Conservation (phyloP, 2,113 vertebrate genomes). For the Bos taurus region DNA sequence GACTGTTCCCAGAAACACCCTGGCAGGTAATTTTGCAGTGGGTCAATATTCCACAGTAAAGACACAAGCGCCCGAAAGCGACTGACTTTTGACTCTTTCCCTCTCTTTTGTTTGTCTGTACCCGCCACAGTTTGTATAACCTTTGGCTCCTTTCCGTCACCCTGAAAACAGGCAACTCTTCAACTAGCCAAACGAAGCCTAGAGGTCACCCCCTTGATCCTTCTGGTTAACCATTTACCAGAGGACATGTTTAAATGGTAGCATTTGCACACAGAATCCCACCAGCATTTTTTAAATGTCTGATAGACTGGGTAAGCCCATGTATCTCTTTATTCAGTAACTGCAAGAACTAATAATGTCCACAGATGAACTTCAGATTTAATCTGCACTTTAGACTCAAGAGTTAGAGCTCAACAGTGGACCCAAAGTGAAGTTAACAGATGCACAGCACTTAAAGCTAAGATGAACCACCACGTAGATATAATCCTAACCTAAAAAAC, state of each 20-base stretch:
- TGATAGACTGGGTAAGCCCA: not conserved
- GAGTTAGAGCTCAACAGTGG: not conserved
- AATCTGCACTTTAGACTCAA: not conserved
- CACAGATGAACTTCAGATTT: not conserved
- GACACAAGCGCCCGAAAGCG: not conserved
- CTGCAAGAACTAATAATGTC: not conserved
- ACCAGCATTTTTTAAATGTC: not conserved
- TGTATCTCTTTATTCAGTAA: not conserved
- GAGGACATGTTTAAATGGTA: not conserved
- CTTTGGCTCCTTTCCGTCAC: slow-evolving; percentile 15
- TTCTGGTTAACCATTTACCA: slow-evolving; percentile 53
- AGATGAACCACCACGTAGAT: not conserved
- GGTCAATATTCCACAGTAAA: not conserved
- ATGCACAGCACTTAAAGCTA: fast-evolving
- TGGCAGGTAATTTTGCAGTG: not conserved
- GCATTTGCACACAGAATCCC: not conserved
- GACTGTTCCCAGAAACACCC: not conserved
- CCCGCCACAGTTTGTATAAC: slow-evolving; percentile 42
- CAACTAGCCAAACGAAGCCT: not conserved
- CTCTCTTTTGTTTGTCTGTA: slow-evolving; percentile 50
- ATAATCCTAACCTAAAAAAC: not conserved
- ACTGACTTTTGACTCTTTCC: slow-evolving; percentile 22
- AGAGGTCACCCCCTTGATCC: not conserved
- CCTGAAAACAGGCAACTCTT: slow-evolving; percentile 26
- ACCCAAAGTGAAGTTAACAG: fast-evolving